phyloP scores from a whole-genome alignment of 2,113 vertebrate genomes.

The Arvicanthis niloticus region DNA sequence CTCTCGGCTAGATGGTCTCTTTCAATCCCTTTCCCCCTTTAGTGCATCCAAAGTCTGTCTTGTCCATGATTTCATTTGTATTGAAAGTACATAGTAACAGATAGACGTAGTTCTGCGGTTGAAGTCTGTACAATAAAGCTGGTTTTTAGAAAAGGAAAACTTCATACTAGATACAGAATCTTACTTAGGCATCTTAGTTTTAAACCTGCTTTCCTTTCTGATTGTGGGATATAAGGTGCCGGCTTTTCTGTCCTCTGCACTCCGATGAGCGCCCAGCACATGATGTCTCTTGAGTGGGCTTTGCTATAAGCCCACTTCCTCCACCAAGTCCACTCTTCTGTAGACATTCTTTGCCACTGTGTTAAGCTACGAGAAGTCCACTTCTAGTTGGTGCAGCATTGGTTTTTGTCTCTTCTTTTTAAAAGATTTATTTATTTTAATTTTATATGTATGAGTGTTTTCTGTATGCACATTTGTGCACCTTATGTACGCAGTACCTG shows the following conservation, averaged over 20 bases:
- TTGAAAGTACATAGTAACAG: background rate
- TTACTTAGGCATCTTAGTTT: slow-evolving; percentile 5
- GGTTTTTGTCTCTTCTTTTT: background rate
- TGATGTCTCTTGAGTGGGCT: background rate
- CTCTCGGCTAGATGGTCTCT: background rate
- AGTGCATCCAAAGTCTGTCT: background rate
- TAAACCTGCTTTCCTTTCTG: background rate
- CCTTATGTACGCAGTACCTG: background rate
- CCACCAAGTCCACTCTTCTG: no score
- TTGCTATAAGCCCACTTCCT: no score
- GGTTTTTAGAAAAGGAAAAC: slow-evolving; percentile 12
- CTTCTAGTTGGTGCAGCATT: background rate
- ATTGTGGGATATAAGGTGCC: rapidly evolving
- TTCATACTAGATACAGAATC: background rate
- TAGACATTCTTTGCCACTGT: no score
- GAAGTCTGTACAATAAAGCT: background rate
- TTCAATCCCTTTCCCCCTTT: background rate
- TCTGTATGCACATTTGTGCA: background rate
- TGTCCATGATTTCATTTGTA: slow-evolving; percentile 30
- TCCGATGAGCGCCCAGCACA: background rate
- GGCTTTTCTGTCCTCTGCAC: background rate
- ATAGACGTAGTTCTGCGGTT: background rate
- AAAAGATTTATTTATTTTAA: background rate
- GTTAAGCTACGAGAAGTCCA: no score
- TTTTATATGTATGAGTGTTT: background rate